These are phyloP conservation scores for Lampropteryx suffumata DNA, from an alignment of 2,888 invertebrate genomes.

Conservation along the genomic window DNA sequence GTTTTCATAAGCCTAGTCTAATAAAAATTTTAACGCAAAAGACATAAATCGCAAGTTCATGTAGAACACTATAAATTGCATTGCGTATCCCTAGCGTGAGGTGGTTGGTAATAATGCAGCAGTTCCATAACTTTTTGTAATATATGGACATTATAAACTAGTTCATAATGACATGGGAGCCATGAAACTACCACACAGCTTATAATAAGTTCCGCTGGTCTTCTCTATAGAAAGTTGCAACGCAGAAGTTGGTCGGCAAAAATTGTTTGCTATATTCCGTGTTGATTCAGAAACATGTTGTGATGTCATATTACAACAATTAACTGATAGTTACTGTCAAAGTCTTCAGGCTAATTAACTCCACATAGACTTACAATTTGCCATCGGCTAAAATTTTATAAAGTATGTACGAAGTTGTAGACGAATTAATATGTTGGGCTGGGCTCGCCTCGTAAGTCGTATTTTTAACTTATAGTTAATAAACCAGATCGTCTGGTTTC, in stretches of 20 bases:
- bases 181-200: constrained; percentile 23
- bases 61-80: constrained; percentile 15
- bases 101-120: constrained; percentile 28
- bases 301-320: too few species aligned
- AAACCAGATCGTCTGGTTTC: background rate
- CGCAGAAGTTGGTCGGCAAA: background rate
- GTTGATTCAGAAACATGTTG: too few species aligned
- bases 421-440: background rate
- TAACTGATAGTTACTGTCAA: too few species aligned
- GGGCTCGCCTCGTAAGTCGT: background rate
- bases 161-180: constrained; percentile 30
- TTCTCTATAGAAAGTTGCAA: background rate
- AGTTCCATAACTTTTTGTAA: constrained; percentile 32
- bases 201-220: background rate
- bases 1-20: too few species aligned
- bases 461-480: too few species aligned
- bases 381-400: too few species aligned
- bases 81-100: constrained; percentile 23
- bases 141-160: constrained; percentile 33
- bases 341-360: too few species aligned
- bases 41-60: constrained; percentile 15
- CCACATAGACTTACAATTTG: too few species aligned
- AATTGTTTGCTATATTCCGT: background rate
- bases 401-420: too few species aligned
- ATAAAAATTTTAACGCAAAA: background rate